phyloP scores from a whole-genome alignment of 2,113 vertebrate genomes.

The Bostrychus sinensis region DNA sequence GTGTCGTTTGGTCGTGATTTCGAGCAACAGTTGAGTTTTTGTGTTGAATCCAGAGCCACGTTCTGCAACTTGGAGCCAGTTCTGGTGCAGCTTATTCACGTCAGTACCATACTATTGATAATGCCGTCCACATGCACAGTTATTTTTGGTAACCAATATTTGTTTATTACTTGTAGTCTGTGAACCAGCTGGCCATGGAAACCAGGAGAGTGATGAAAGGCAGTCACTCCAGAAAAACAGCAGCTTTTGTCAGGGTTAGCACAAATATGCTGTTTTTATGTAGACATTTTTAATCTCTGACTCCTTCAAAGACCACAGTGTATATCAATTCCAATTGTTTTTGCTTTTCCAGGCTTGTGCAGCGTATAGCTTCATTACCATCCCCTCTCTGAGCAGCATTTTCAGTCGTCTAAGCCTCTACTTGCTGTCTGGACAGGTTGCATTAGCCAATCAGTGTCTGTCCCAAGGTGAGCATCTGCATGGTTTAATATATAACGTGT shows the following conservation, averaged over 20 bases:
- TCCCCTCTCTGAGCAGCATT: constrained; percentile 91
- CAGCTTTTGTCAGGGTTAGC: constrained; percentile 92
- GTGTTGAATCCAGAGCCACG: constrained; percentile 92
- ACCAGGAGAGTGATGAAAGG: constrained; percentile 94
- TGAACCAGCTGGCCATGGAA: constrained; percentile 96
- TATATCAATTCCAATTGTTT: neutral
- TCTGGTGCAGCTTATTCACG: constrained; percentile 93
- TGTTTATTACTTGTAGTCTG: constrained; percentile 78
- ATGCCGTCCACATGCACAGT: neutral
- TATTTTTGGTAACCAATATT: neutral
- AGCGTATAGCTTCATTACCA: constrained; percentile 98
- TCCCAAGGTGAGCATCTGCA: constrained; percentile 96
- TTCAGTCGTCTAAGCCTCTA: constrained; percentile 94
- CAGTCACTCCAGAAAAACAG: constrained; percentile 94
- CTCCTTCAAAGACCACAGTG: neutral
- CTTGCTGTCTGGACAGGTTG: constrained; percentile 92
- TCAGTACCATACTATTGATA: constrained; percentile 72
- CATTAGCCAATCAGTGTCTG: constrained; percentile 96
- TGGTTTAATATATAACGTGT: no score
- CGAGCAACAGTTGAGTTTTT: constrained; percentile 97
- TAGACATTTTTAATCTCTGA: neutral
- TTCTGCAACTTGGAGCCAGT: constrained; percentile 97
- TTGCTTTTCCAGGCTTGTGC: constrained; percentile 88
- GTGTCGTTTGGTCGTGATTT: constrained; percentile 98
- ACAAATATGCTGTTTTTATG: neutral